Base-by-base conservation (phyloP, 2,113 vertebrate species). In the Acrocephalus kingi region DNA sequence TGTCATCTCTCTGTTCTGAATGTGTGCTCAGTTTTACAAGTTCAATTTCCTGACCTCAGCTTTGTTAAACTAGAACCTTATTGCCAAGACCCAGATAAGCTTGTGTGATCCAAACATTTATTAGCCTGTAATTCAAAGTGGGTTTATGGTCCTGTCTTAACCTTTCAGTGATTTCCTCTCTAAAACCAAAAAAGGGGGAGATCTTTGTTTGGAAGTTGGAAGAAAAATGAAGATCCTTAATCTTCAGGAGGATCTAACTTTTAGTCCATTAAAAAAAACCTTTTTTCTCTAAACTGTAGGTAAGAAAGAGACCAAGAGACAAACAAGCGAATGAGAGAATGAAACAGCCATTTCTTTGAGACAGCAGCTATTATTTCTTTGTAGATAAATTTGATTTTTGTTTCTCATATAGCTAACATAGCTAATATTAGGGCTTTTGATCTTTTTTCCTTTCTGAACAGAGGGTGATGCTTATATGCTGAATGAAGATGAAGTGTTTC, bases 121-220 rank as follows among this genome's bases (percentile, higher is more conserved):
- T 80, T 52, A 64, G 8, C 7, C 27, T 73, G 21, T 73, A 80
- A 87, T 52, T 84, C 18, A 91, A 43, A 39, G 12, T 52, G 24
- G 4, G 13, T 64, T 87, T 72, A 64, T 11, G 11, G 23, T 72
- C 21, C 18, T 43, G 9, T 56, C 15, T 72, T 63, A 68, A 35
- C 1, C 4, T 30, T 31, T 35, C 33, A 52, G 10, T 1, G 2
- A 61, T 69, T 75, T 77, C 23, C 55, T 86, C 21, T 56, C 33
- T 83, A 64, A 55, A 59, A 67, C 1, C 4, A 35, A 45, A 79
- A 78, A 71, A 41, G 0, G 0, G 1, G 1, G 13, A 67, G 1
- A 51, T 63, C 35, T 88, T 41, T 37, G 30, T 68, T 74, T 49
- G 3, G 8, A 89, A 87, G 15, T 4, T 20, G 20, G 13, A 75